Conservation (phyloP, 2,888 invertebrate species). For the Drosophila eohydei region DNA sequence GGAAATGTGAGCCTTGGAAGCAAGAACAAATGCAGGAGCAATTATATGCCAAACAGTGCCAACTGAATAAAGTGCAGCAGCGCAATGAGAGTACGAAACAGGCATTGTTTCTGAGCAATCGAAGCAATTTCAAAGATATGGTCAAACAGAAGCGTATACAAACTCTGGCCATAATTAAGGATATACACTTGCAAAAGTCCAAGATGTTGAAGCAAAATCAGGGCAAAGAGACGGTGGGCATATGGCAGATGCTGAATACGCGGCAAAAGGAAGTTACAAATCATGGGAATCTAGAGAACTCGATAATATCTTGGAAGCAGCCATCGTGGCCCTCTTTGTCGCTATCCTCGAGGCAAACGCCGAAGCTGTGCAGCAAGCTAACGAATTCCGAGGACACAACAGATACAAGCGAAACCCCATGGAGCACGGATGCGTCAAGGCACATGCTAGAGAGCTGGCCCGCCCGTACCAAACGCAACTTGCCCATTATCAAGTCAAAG, state of each 20-base stretch:
- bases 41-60: neutral
- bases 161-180: constrained; percentile 21
- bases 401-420: neutral
- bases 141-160: constrained; percentile 6
- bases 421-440: too few species aligned
- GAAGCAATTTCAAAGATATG: neutral
- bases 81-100: neutral
- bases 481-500: constrained; percentile 1
- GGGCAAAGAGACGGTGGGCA: constrained; percentile 12
- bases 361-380: too few species aligned
- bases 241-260: constrained; percentile 24
- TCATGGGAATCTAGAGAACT: neutral
- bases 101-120: neutral
- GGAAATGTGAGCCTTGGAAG: constrained; percentile 86
- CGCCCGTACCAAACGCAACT: constrained; percentile 1
- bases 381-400: neutral
- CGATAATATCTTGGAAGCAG: neutral
- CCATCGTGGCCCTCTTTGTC: neutral
- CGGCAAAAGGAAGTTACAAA: neutral
- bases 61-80: neutral
- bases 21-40: constrained; percentile 23
- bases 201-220: constrained; percentile 5
- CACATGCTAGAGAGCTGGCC: neutral
- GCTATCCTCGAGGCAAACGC: neutral
- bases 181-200: constrained; percentile 36